A percentile compares a stretch with the other conserved stretches of the same genome.
phyloP scores from a whole-genome alignment of 2,888 invertebrate species.

The Limnephilus marmoratus region DNA sequence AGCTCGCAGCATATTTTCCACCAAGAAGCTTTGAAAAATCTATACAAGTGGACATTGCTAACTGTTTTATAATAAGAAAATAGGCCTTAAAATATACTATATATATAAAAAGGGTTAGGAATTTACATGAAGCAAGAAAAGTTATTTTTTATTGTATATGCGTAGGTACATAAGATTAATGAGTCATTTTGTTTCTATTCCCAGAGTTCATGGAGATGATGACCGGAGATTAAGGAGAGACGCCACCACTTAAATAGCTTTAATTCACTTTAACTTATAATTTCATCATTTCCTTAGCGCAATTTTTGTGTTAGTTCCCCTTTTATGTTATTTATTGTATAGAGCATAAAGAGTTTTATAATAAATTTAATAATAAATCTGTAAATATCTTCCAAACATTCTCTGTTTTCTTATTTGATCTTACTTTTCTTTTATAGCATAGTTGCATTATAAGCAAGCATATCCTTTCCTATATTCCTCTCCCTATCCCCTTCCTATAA shows the following conservation, averaged over 20 bases:
- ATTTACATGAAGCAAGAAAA: neutral
- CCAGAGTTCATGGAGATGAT: constrained; percentile 96
- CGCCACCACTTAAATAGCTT: constrained; percentile 38
- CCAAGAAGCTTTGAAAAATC: too few species aligned
- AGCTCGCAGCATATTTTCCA: too few species aligned
- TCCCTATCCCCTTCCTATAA: too few species aligned
- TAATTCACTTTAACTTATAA: constrained; percentile 26
- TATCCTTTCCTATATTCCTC: too few species aligned
- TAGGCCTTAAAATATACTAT: too few species aligned
- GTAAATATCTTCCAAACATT: constrained; percentile 32
- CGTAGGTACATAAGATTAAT: neutral
- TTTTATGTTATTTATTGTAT: constrained; percentile 25
- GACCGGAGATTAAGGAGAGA: constrained; percentile 86
- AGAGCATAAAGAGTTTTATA: constrained; percentile 37
- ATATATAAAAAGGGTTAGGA: neutral
- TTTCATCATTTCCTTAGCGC: constrained; percentile 40
- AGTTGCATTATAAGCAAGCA: too few species aligned
- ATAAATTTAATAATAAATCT: constrained; percentile 44
- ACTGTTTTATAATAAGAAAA: too few species aligned
- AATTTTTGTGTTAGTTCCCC: constrained; percentile 42
- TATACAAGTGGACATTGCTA: too few species aligned
- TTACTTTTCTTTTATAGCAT: too few species aligned
- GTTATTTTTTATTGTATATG: neutral
- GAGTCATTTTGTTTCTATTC: constrained; percentile 66
- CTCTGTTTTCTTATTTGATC: neutral